Conservation (phyloP, 2,888 invertebrate genomes). For the Camptogramma bilineatum region DNA sequence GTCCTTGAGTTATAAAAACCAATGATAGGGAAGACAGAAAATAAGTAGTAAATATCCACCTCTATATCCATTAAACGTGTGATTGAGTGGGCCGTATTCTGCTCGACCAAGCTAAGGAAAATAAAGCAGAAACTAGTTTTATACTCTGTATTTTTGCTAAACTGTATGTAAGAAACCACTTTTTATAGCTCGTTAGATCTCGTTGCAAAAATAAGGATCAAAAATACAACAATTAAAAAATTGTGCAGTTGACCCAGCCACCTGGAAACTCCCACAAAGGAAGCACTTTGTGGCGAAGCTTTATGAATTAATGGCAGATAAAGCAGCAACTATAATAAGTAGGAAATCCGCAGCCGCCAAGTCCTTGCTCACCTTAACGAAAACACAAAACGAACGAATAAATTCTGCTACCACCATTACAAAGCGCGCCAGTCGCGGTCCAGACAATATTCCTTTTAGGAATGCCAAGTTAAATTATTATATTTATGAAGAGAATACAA, state of each 20-base stretch:
- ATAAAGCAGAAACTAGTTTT: neutral
- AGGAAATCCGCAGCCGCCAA: constrained; percentile 38
- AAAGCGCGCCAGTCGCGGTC: constrained; percentile 15
- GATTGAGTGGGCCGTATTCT: constrained; percentile 26
- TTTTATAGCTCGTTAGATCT: neutral
- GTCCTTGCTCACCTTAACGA: constrained; percentile 33
- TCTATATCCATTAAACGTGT: constrained; percentile 26
- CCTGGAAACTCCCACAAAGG: constrained; percentile 36
- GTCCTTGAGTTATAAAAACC: constrained; percentile 17
- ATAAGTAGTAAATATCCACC: constrained; percentile 22
- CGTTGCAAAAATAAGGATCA: neutral
- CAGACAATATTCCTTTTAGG: constrained; percentile 11
- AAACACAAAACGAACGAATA: constrained; percentile 34
- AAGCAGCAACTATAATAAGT: constrained; percentile 35
- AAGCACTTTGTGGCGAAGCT: constrained; percentile 32
- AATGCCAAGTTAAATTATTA: constrained; percentile 5
- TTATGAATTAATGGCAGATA: constrained; percentile 37
- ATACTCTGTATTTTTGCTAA: neutral
- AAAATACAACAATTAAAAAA: constrained; percentile 8
- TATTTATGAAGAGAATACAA: constrained; percentile 10
- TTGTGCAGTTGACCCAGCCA: constrained; percentile 29
- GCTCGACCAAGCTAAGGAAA: constrained; percentile 16
- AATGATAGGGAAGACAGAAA: constrained; percentile 18
- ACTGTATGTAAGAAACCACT: neutral
- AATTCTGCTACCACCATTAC: constrained; percentile 23